Conservation (phyloP, 2,888 invertebrate species). For the Sminthurinus aureus region DNA sequence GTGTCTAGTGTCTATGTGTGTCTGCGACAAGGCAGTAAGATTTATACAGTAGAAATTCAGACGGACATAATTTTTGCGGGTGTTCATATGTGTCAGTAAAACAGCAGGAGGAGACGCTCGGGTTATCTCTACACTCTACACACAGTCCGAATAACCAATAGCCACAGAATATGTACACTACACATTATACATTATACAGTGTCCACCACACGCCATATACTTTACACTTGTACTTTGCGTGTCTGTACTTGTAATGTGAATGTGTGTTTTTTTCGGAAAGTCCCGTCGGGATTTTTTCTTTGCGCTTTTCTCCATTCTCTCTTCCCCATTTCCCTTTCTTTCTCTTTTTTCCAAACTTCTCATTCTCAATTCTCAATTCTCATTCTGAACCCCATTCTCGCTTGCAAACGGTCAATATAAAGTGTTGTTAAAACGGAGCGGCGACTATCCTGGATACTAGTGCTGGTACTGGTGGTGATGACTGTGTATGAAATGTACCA, state of each 20-base stretch:
- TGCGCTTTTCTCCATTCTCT: too few species aligned
- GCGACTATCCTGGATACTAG: too few species aligned
- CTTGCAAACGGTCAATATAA: too few species aligned
- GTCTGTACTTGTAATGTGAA: too few species aligned
- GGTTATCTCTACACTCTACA: constrained; percentile 14
- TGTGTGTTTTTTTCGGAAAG: too few species aligned
- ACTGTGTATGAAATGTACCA: too few species aligned
- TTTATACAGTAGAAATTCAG: constrained; percentile 48
- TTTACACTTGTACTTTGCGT: too few species aligned
- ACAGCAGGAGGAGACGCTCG: constrained; percentile 42
- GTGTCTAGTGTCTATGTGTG: constrained; percentile 24
- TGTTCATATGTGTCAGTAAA: constrained; percentile 49
- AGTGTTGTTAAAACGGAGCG: too few species aligned
- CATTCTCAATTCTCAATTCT: neutral
- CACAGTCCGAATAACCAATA: neutral
- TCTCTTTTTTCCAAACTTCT: neutral
- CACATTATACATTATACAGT: too few species aligned
- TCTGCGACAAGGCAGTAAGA: constrained; percentile 44
- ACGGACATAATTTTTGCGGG: constrained; percentile 52
- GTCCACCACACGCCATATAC: too few species aligned
- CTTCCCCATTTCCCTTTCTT: neutral
- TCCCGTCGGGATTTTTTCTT: neutral
- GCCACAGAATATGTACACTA: neutral
- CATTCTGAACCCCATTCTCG: too few species aligned
- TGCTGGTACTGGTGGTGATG: too few species aligned